These are phyloP conservation scores for Phoebastria nigripes DNA, from an alignment of 2,797 vertebrate genomes.

Conservation along the genomic window DNA sequence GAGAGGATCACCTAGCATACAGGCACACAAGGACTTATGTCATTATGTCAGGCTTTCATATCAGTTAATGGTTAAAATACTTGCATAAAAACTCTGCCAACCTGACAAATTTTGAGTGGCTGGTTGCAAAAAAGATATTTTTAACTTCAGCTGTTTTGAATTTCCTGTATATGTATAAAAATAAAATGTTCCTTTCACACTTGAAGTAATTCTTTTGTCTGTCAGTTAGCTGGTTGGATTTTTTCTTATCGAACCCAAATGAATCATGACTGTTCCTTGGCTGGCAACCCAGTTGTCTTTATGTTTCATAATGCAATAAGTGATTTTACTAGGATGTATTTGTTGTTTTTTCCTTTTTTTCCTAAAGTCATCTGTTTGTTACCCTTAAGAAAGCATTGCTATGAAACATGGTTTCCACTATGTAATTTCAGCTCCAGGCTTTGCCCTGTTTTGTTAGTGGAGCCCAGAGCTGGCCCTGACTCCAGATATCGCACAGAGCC, in stretches of 20 bases:
- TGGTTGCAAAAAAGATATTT: neutral
- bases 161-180: neutral
- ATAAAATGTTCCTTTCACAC: neutral
- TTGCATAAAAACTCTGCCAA: neutral
- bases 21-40: neutral
- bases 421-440: neutral
- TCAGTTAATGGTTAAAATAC: neutral
- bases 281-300: neutral
- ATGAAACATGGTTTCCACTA: neutral
- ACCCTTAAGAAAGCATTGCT: neutral
- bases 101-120: neutral
- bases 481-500: neutral
- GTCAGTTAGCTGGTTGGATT: neutral
- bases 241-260: neutral
- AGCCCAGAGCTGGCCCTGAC: neutral
- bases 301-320: neutral
- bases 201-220: constrained; percentile 1
- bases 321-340: neutral
- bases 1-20: neutral
- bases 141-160: neutral
- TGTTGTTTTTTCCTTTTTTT: neutral
- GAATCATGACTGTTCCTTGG: neutral
- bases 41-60: neutral
- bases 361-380: neutral
- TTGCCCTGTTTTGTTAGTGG: neutral